Conservation (phyloP, 2,888 invertebrate genomes). For the Drosophila borborema region DNA sequence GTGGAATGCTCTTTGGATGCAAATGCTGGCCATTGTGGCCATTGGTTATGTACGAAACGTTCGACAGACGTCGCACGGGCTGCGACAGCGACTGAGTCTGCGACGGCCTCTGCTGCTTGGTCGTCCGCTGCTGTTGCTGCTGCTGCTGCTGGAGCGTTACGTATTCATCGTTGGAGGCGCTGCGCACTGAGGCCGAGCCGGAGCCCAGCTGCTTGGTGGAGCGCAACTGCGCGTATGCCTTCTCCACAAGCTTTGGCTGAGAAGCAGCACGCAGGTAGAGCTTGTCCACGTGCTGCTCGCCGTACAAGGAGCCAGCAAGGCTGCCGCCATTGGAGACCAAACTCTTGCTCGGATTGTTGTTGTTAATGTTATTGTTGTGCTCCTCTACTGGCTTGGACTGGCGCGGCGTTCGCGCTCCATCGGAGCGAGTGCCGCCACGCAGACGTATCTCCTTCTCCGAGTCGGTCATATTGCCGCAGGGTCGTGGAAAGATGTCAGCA, state of each 20-base stretch:
- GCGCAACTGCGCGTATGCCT: conserved; percentile 84
- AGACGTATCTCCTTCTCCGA: conserved; percentile 89
- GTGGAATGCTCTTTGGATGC: conserved; percentile 76
- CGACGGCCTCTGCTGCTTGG: conserved; percentile 52
- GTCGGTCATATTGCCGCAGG: conserved; percentile 93
- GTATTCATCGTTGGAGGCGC: conserved; percentile 82
- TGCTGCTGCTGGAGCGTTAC: conserved; percentile 76
- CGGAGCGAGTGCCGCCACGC: conserved; percentile 89
- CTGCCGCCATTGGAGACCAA: conserved; percentile 28
- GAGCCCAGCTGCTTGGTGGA: conserved; percentile 77
- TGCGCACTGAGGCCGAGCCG: conserved; percentile 58
- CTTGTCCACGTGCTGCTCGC: conserved; percentile 90
- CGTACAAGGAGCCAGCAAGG: conserved; percentile 85
- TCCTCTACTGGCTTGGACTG: conserved; percentile 66
- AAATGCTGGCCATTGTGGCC: conserved; percentile 82
- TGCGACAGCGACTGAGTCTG: conserved; percentile 52
- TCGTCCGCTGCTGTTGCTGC: conserved; percentile 34
- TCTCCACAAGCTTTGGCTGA: conserved; percentile 86
- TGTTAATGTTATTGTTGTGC: conserved; percentile 43
- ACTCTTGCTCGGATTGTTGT: conserved; percentile 62
- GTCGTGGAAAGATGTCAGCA: conserved; percentile 92
- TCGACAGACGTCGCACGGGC: conserved; percentile 54
- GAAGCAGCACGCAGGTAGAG: conserved; percentile 89
- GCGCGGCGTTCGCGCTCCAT: conserved; percentile 87
- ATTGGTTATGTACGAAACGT: conserved; percentile 79